A percentile compares a stretch with the other conserved stretches of the same genome.
These are phyloP conservation scores for Leptodactylus fuscus DNA, from an alignment of 2,113 vertebrate genomes.

Conservation along the genomic window DNA sequence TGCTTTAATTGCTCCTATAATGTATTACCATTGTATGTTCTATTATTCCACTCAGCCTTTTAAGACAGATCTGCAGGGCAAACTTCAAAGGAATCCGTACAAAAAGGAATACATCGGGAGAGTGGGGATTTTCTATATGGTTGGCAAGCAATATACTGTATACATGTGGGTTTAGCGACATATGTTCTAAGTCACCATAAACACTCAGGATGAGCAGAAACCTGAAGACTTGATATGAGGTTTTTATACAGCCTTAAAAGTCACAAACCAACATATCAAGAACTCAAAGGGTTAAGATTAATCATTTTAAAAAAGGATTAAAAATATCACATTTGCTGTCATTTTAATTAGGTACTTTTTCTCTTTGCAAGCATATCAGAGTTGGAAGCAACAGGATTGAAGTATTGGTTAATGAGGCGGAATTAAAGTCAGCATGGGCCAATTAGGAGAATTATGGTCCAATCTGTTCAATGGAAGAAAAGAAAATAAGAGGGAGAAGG, in stretches of 20 bases:
- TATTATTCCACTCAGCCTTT: slow-evolving; percentile 8
- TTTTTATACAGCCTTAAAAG: no score
- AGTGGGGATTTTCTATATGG: neutral
- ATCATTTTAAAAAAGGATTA: neutral
- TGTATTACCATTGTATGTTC: slow-evolving; percentile 27
- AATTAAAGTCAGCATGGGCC: slow-evolving; percentile 54
- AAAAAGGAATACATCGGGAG: neutral
- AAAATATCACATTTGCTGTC: slow-evolving; percentile 37
- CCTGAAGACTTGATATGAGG: neutral
- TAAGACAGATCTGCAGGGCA: slow-evolving; percentile 7
- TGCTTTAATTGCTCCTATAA: slow-evolving; percentile 47
- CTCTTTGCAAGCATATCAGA: slow-evolving; percentile 41
- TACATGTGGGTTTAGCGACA: neutral
- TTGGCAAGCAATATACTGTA: neutral
- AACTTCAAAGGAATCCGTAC: neutral
- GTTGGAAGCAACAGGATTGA: slow-evolving; percentile 50
- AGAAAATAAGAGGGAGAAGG: neutral
- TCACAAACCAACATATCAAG: neutral
- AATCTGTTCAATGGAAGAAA: slow-evolving; percentile 46
- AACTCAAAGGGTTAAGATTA: neutral
- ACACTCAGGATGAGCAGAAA: neutral
- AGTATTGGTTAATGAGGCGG: slow-evolving; percentile 54
- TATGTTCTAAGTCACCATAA: neutral
- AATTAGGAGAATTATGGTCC: slow-evolving; percentile 51
- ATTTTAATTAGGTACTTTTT: slow-evolving; percentile 29